Evolutionary conservation across 2,888 invertebrate species (phyloP).

Genomic region (Hofmannophila pseudospretella): DNA sequence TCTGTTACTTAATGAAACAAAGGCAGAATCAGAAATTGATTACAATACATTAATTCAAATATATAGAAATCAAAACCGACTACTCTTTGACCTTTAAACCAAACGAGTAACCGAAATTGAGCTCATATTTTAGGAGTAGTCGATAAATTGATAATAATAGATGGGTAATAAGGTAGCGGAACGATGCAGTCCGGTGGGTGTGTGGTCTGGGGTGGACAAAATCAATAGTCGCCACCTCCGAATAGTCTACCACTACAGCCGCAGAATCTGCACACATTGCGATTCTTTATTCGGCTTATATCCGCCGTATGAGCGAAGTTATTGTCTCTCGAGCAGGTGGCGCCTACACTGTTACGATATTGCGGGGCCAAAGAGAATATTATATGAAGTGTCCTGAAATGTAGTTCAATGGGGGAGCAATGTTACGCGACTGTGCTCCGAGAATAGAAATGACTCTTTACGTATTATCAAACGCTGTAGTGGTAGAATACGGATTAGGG

Average conservation of each 20-base stretch:
- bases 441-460: neutral
- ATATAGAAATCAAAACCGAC: constrained; percentile 4
- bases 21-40: too few relatives aligned
- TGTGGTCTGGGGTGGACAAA: constrained; percentile 72
- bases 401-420: constrained; percentile 8
- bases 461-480: too few relatives aligned
- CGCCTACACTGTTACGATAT: constrained; percentile 25
- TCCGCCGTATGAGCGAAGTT: constrained; percentile 43
- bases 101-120: constrained; percentile 10
- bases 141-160: constrained; percentile 63
- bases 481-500: too few relatives aligned
- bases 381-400: constrained; percentile 13
- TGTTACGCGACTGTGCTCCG: neutral
- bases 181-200: constrained; percentile 54
- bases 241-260: constrained; percentile 59
- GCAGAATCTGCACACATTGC: constrained; percentile 65
- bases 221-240: constrained; percentile 71
- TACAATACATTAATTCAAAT: too few relatives aligned
- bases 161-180: constrained; percentile 45
- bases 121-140: constrained; percentile 32
- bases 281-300: constrained; percentile 62
- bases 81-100: constrained; percentile 6
- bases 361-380: constrained; percentile 9
- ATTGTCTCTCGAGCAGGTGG: constrained; percentile 57
- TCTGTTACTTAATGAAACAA: too few relatives aligned